Conservation (phyloP, 2,888 invertebrate species). For the Alentia gelatinosa region DNA sequence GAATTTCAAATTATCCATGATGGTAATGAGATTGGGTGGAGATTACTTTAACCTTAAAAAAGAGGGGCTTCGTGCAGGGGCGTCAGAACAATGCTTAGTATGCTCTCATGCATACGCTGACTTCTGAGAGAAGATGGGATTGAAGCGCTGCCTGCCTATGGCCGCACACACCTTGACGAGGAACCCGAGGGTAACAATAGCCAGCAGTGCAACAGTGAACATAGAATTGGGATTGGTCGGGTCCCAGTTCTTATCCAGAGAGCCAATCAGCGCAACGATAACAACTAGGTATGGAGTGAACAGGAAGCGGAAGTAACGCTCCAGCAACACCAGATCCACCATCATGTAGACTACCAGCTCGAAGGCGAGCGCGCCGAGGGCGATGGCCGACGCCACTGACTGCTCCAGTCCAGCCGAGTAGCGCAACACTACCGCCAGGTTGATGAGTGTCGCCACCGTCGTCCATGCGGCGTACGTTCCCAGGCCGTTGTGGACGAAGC, state of each 20-base stretch:
- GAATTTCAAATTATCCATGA: too few relatives aligned
- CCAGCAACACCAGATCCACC: conserved; percentile 70
- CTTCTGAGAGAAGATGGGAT: not conserved
- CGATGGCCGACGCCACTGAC: conserved; percentile 65
- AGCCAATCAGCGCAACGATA: conserved; percentile 70
- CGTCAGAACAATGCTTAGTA: too few relatives aligned
- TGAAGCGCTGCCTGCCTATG: not conserved
- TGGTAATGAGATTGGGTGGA: too few relatives aligned
- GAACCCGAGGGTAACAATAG: conserved; percentile 35
- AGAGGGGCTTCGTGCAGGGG: too few relatives aligned
- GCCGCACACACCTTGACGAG: not conserved
- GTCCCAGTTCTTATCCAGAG: conserved; percentile 69
- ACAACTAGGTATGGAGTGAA: conserved; percentile 74
- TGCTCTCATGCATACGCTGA: too few relatives aligned
- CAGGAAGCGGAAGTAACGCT: conserved; percentile 73
- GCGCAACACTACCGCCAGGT: conserved; percentile 69
- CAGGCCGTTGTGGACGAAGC: conserved; percentile 73
- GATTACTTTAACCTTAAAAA: too few relatives aligned
- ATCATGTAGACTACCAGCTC: conserved; percentile 67
- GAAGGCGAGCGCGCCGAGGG: conserved; percentile 66
- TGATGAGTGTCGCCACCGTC: conserved; percentile 72
- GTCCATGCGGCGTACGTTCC: conserved; percentile 74
- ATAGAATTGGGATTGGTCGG: conserved; percentile 67
- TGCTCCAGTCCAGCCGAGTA: conserved; percentile 60
- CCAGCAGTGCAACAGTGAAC: conserved; percentile 69